phyloP scores from a whole-genome alignment of 2,797 vertebrate species.

The Platyrinchus mystaceus region DNA sequence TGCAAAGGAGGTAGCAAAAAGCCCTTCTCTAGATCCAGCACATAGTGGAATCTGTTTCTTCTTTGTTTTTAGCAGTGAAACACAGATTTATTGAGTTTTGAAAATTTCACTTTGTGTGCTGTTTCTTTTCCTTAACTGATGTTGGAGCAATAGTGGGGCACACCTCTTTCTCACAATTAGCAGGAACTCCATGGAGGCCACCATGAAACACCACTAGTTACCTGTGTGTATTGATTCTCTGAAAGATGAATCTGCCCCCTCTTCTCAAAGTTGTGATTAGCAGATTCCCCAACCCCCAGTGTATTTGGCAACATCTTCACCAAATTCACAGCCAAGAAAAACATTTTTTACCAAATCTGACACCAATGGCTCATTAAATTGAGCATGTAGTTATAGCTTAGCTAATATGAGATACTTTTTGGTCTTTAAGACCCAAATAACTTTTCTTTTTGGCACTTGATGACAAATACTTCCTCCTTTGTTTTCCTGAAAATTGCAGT shows the following conservation, averaged over 20 bases:
- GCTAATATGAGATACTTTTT: neutral
- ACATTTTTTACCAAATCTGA: neutral
- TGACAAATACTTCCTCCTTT: neutral
- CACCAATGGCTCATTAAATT: neutral
- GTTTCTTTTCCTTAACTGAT: neutral
- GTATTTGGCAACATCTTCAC: neutral
- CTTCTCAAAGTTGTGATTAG: neutral
- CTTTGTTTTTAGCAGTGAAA: slow-evolving; percentile 10
- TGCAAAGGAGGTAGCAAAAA: neutral
- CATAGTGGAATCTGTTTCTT: neutral
- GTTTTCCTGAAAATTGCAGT: neutral
- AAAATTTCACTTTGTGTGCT: neutral
- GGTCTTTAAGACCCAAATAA: neutral
- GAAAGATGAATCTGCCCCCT: neutral
- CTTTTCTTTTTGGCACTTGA: neutral
- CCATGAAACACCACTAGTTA: neutral
- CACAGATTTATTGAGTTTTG: neutral
- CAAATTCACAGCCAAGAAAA: neutral
- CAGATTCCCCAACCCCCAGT: neutral
- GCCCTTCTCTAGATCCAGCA: neutral
- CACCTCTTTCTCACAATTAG: neutral
- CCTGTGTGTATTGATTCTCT: neutral
- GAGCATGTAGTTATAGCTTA: neutral
- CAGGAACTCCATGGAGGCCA: neutral
- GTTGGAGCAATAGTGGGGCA: neutral